Base-by-base conservation (phyloP, 2,888 invertebrate genomes). In the Syrista parreyssii region DNA sequence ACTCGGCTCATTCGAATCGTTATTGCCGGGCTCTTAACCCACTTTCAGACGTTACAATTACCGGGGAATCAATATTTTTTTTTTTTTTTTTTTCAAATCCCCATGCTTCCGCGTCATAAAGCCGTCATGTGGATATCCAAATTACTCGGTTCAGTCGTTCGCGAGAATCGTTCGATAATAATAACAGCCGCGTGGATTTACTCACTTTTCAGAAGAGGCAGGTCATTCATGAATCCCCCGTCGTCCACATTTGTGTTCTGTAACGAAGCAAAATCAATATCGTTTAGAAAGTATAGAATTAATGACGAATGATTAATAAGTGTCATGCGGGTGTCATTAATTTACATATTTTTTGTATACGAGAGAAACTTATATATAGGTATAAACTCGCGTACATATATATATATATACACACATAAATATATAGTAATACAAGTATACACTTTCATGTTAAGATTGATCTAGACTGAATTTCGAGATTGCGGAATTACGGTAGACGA, bases 181-280 rank as follows among this genome's bases (percentile, higher is more conserved):
- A 75, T 9, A 40, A 68, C 33, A 79, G 31, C 0, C 74, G 23
- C 34, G 68, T 75, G 31, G 68, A 30, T 76, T 75, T 88, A 95
- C 96, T 96, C 93, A 97, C 97, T 97, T 95, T 97, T 97, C 88
- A 97, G 94, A 88, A 97, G 93, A 86, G 97, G 97, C 91, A 97
- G 94, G 91, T 97, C 97, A 86, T 96, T 96, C 94, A 97, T 97
- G 92, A 97, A 97, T 75, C 96, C 96, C 84, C 96, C 96, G 89
- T 97, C 97, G 91, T 97, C 97, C 92, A 97, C 95, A 85, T 96
- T 96, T 85, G 96, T 94, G 91, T 96, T 96, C 95, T 96, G 94
- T 76, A 93, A 94, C 23, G 55, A 55, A 23, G 23, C 15, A 55
- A 55, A 55, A 55, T 55, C 55, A 55, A 55, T 55, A 23, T 23